Evolutionary conservation across 2,797 vertebrate genomes (phyloP).

Genomic region (Coregonus ussuriensis): DNA sequence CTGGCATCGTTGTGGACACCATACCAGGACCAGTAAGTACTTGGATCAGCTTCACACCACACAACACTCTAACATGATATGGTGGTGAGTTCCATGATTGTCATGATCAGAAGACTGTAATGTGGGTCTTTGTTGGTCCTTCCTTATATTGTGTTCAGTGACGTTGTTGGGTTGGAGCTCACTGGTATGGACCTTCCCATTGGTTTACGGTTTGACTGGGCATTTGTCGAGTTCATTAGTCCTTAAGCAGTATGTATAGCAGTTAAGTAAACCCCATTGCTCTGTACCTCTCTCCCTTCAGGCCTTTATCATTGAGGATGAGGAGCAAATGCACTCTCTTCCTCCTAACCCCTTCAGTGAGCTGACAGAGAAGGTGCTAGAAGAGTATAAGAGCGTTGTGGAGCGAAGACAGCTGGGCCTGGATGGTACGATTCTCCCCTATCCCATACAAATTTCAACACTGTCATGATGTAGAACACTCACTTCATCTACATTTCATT

Average conservation of each 20-base stretch:
- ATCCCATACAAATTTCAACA: background rate
- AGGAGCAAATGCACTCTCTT: slow-evolving; percentile 82
- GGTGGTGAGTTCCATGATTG: background rate
- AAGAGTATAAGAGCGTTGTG: slow-evolving; percentile 86
- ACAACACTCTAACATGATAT: background rate
- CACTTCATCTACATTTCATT: background rate
- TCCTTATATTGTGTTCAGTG: background rate
- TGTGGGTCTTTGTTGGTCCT: background rate
- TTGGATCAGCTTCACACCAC: background rate
- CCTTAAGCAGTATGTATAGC: no score
- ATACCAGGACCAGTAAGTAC: slow-evolving; percentile 87
- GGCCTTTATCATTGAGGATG: slow-evolving; percentile 88
- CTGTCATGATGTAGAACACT: background rate
- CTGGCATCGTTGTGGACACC: slow-evolving; percentile 92
- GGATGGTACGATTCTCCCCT: slow-evolving; percentile 75
- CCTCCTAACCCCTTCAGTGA: slow-evolving; percentile 94
- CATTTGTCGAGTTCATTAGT: no score
- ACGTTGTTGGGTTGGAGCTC: background rate
- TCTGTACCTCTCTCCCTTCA: slow-evolving; percentile 45
- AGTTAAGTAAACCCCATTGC: background rate
- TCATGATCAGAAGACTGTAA: background rate
- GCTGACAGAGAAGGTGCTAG: slow-evolving; percentile 84
- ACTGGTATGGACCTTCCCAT: background rate
- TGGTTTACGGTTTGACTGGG: background rate
- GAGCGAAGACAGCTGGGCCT: slow-evolving; percentile 84